Evolutionary conservation across 2,113 vertebrate genomes (phyloP).

Genomic region (Phycodurus eques): DNA sequence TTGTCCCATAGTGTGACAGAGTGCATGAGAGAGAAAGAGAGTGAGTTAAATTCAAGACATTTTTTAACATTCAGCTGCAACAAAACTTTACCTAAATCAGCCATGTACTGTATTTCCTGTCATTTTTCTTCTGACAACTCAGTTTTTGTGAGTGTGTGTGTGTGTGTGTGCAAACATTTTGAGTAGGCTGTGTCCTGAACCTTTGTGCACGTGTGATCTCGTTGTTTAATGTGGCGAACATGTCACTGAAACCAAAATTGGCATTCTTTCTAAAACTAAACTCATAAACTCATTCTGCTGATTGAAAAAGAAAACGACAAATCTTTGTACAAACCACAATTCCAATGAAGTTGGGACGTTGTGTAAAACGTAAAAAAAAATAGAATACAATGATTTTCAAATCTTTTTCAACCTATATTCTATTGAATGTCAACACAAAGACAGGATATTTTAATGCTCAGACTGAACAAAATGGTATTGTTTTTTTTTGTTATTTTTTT

Average conservation of each 20-base stretch:
- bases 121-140: not conserved
- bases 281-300: conserved; percentile 43
- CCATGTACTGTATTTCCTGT: not conserved
- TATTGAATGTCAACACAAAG: too few relatives aligned
- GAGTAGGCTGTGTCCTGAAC: conserved; percentile 20
- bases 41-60: not conserved
- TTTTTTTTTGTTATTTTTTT: too few relatives aligned
- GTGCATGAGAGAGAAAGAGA: not conserved
- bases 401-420: too few relatives aligned
- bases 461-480: too few relatives aligned
- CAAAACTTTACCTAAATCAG: not conserved
- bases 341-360: too few relatives aligned
- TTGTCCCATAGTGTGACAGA: conserved; percentile 24
- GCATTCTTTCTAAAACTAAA: conserved; percentile 8
- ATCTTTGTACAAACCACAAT: not conserved
- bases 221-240: conserved; percentile 1
- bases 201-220: not conserved
- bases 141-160: not conserved
- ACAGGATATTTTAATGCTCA: too few relatives aligned
- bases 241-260: conserved; percentile 13
- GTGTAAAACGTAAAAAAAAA: too few relatives aligned
- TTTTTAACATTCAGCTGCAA: not conserved
- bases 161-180: not conserved
- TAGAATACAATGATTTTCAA: too few relatives aligned
- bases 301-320: conserved; percentile 3